A percentile compares a stretch with the other conserved stretches of the same genome.
Conservation (phyloP, 2,113 vertebrate species). For the Pterocles orientalis region DNA sequence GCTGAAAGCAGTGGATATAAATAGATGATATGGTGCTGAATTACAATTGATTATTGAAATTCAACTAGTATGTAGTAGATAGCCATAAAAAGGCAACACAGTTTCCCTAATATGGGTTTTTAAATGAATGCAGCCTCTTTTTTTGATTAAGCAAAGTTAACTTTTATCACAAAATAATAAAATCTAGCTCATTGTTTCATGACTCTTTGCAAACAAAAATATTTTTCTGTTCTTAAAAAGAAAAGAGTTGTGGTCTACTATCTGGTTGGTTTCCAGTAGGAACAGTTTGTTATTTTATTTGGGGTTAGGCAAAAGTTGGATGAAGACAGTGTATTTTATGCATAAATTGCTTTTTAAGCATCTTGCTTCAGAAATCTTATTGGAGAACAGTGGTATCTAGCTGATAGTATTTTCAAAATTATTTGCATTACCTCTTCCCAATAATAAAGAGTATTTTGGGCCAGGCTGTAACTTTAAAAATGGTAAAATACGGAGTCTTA, state of each 20-base stretch:
- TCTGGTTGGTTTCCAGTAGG: background rate
- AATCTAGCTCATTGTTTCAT: background rate
- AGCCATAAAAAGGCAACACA: slow-evolving; percentile 7
- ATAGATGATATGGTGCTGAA: slow-evolving; percentile 56
- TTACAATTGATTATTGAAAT: slow-evolving; percentile 50
- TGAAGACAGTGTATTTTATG: background rate
- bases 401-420: background rate
- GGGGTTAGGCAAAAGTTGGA: background rate
- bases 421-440: background rate
- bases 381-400: background rate
- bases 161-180: background rate
- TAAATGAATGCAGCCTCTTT: background rate
- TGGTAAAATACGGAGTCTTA: background rate
- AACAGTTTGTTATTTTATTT: background rate
- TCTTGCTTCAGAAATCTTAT: background rate
- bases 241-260: background rate
- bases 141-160: background rate
- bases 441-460: background rate
- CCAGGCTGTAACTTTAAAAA: background rate
- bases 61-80: slow-evolving; percentile 4
- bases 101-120: background rate
- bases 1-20: background rate
- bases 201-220: background rate
- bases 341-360: background rate
- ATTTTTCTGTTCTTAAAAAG: background rate